Conservation (phyloP, 2,797 vertebrate species). For the Neostethus bicornis region DNA sequence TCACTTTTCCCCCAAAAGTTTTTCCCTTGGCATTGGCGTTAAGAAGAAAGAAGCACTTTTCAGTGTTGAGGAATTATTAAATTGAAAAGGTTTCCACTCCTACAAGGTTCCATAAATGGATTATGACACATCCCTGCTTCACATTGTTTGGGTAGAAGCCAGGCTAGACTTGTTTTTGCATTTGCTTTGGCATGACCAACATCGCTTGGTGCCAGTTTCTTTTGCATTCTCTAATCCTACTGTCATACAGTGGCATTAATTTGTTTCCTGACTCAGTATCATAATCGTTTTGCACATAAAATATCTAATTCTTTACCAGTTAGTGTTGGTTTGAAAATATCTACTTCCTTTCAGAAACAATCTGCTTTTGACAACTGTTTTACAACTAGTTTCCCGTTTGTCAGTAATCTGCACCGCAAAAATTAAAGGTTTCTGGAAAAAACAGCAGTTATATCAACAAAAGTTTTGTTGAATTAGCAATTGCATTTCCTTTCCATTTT, state of each 20-base stretch:
- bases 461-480: no score
- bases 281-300: neutral
- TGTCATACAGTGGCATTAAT: neutral
- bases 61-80: conserved; percentile 16
- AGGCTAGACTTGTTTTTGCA: conserved; percentile 32
- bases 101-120: conserved; percentile 51
- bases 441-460: no score
- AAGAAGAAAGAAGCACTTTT: conserved; percentile 16
- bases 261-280: neutral
- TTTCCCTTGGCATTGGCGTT: neutral
- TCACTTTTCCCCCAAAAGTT: conserved; percentile 4
- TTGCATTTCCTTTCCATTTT: no score
- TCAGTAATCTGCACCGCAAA: neutral
- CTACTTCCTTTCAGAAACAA: neutral
- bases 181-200: conserved; percentile 21
- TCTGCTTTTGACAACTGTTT: neutral
- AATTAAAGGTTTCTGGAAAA: neutral
- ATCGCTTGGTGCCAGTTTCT: conserved; percentile 7
- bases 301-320: neutral
- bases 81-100: conserved; percentile 49
- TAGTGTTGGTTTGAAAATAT: neutral
- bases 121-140: conserved; percentile 35
- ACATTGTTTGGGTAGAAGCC: conserved; percentile 44
- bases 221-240: conserved; percentile 13
- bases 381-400: neutral